A percentile compares a stretch with the other conserved stretches of the same genome.
Conservation (phyloP, 2,113 vertebrate species). For the Plecturocebus donacophilus region DNA sequence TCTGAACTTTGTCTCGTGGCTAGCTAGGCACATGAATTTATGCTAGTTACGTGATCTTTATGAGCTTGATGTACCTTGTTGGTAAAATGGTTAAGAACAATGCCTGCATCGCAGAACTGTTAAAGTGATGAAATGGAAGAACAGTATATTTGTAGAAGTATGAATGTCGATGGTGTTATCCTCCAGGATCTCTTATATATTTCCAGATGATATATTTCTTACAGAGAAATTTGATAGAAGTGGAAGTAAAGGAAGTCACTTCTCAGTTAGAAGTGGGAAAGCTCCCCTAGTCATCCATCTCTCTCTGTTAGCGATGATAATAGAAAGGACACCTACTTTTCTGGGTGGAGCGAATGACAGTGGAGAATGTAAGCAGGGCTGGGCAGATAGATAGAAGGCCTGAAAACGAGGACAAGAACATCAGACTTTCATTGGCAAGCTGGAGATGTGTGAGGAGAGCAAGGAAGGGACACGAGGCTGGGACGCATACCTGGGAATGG, state of each 20-base stretch:
- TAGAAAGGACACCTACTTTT: neutral
- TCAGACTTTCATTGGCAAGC: neutral
- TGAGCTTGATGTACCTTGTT: neutral
- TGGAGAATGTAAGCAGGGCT: neutral
- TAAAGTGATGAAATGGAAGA: neutral
- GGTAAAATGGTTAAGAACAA: neutral
- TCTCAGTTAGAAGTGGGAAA: neutral
- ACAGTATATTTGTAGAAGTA: neutral
- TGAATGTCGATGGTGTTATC: neutral
- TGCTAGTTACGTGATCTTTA: neutral
- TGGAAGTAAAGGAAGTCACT: neutral
- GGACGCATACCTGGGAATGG: neutral
- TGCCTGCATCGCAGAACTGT: neutral
- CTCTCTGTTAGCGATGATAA: neutral
- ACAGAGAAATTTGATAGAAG: neutral
- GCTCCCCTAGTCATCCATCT: neutral
- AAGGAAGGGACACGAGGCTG: neutral
- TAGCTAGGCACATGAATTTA: neutral
- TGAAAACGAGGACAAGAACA: neutral
- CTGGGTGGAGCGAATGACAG: neutral
- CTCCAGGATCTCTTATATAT: neutral
- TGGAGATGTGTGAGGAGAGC: neutral
- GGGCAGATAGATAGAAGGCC: neutral
- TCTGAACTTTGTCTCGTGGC: neutral
- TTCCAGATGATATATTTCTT: neutral